phyloP scores from a whole-genome alignment of 2,888 invertebrate genomes.

The Xanthorhoe designata region DNA sequence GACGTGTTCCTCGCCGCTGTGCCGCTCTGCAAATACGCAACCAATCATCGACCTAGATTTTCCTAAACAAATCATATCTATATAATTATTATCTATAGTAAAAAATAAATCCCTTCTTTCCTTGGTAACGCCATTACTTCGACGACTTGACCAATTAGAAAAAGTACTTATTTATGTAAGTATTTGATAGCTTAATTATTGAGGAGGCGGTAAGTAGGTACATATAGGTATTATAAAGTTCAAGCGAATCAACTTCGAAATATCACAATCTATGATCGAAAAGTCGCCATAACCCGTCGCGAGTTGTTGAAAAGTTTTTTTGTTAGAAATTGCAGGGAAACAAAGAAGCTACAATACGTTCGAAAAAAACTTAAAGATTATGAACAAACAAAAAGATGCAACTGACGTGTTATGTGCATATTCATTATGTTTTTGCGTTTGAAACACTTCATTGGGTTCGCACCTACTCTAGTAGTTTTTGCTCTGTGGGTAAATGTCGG shows the following conservation, averaged over 20 bases:
- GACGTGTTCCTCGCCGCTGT: constrained; percentile 53
- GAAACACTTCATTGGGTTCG: constrained; percentile 63
- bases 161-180: too few species aligned
- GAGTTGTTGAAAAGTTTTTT: neutral
- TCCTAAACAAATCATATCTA: neutral
- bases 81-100: too few species aligned
- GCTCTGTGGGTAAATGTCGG: constrained; percentile 55
- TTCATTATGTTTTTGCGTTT: constrained; percentile 50
- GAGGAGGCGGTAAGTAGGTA: too few species aligned
- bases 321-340: neutral
- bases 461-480: constrained; percentile 57
- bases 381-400: neutral
- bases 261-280: too few species aligned
- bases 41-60: constrained; percentile 21
- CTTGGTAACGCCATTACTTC: too few species aligned
- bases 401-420: constrained; percentile 14
- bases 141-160: neutral
- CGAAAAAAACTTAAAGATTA: neutral
- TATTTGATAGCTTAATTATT: too few species aligned
- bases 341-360: neutral
- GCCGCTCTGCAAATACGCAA: constrained; percentile 23
- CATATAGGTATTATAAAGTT: too few species aligned
- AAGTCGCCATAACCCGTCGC: neutral
- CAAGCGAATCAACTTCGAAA: too few species aligned
- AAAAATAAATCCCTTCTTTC: too few species aligned